phyloP scores from a whole-genome alignment of 2,113 vertebrate genomes.

The Crotophaga sulcirostris region DNA sequence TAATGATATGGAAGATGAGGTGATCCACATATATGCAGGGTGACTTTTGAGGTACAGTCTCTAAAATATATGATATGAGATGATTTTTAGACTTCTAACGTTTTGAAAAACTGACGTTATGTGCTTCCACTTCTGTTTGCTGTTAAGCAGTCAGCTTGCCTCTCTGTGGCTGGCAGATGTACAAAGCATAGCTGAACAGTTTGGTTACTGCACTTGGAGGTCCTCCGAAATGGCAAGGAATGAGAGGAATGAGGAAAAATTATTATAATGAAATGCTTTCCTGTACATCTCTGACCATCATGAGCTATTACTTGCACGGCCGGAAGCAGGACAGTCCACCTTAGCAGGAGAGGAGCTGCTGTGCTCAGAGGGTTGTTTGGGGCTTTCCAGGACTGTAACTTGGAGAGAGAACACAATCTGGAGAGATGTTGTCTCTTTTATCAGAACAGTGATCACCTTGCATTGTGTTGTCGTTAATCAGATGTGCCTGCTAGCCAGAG shows the following conservation, averaged over 20 bases:
- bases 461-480: background rate
- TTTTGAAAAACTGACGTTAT: background rate
- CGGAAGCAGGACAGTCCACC: background rate
- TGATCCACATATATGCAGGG: background rate
- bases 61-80: background rate
- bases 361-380: background rate
- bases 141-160: background rate
- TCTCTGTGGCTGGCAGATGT: constrained; percentile 11
- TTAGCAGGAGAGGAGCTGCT: background rate
- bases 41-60: background rate
- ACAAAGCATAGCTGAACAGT: background rate
- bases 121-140: background rate
- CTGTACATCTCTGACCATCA: background rate
- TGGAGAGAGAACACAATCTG: background rate
- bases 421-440: background rate
- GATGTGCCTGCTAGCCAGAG: background rate
- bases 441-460: background rate
- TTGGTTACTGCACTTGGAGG: background rate
- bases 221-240: background rate
- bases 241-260: background rate
- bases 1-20: background rate
- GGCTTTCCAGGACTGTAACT: background rate
- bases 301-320: background rate
- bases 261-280: background rate
- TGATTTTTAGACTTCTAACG: background rate